Conservation (phyloP, 2,113 vertebrate species). For the Anoura caudifer region DNA sequence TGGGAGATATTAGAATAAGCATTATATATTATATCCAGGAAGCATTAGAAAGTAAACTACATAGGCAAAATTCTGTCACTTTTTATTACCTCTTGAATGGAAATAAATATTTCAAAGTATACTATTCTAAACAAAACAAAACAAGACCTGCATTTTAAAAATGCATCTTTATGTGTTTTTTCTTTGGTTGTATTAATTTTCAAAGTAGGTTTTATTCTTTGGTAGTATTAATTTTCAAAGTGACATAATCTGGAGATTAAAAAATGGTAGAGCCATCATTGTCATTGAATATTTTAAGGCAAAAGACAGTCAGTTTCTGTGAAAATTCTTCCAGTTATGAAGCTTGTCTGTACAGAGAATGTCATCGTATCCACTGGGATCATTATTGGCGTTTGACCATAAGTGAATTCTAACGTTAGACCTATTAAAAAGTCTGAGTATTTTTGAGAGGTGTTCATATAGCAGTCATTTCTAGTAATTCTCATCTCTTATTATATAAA, state of each 20-base stretch:
- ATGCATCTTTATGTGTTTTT: neutral
- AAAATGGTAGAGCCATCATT: neutral
- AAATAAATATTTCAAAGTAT: neutral
- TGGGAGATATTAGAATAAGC: constrained; percentile 8
- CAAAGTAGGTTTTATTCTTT: constrained; percentile 11
- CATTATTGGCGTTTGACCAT: neutral
- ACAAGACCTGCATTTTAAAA: neutral
- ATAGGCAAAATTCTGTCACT: neutral
- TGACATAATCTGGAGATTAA: neutral
- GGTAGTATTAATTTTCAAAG: neutral
- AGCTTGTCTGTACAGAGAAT: neutral
- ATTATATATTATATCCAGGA: neutral
- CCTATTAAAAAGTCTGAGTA: neutral
- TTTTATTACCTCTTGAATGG: constrained; percentile 16
- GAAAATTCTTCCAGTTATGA: neutral
- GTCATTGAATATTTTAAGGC: neutral
- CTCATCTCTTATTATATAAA: neutral
- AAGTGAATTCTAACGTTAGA: neutral
- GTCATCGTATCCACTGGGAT: neutral
- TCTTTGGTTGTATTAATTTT: neutral
- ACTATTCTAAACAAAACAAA: neutral
- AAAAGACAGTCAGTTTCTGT: neutral
- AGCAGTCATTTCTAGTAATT: neutral
- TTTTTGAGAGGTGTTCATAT: neutral
- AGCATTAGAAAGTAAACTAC: constrained; percentile 36